Evolutionary conservation across 2,113 vertebrate genomes (phyloP).

Genomic region (Malurus melanocephalus): DNA sequence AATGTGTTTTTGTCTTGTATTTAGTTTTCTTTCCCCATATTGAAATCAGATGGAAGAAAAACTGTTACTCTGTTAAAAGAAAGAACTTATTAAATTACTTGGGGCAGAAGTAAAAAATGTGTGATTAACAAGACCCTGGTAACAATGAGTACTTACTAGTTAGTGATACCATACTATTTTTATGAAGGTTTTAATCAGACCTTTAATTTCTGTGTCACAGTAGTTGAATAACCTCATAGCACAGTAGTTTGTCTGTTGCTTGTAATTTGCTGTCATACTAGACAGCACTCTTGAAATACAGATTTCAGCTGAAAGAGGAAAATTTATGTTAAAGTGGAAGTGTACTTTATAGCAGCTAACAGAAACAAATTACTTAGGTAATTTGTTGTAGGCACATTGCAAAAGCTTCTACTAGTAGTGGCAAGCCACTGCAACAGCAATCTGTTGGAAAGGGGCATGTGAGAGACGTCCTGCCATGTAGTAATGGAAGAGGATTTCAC

Average conservation of each 20-base stretch:
- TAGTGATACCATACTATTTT: neutral
- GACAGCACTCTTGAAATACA: neutral
- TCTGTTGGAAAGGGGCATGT: neutral
- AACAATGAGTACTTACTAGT: neutral
- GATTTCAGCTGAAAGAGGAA: neutral
- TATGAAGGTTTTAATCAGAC: neutral
- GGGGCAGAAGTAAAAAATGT: neutral
- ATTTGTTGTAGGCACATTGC: neutral
- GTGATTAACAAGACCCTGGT: neutral
- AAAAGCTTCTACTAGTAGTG: neutral
- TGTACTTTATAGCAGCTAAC: neutral
- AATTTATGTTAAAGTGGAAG: fast-evolving
- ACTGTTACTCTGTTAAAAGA: neutral
- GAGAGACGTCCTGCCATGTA: neutral
- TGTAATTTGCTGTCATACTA: neutral
- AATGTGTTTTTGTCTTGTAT: neutral
- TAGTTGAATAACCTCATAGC: neutral
- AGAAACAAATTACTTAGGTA: neutral
- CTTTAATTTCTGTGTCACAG: neutral
- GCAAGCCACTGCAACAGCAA: neutral
- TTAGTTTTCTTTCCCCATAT: neutral
- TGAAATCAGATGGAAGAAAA: neutral
- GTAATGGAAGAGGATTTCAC: neutral
- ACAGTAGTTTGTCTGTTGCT: neutral
- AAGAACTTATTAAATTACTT: neutral